Percentiles rank a stretch among this genome's conserved stretches.
These are phyloP conservation scores for Cyclophora punctaria DNA, from an alignment of 2,888 invertebrate species.

Conservation along the genomic window DNA sequence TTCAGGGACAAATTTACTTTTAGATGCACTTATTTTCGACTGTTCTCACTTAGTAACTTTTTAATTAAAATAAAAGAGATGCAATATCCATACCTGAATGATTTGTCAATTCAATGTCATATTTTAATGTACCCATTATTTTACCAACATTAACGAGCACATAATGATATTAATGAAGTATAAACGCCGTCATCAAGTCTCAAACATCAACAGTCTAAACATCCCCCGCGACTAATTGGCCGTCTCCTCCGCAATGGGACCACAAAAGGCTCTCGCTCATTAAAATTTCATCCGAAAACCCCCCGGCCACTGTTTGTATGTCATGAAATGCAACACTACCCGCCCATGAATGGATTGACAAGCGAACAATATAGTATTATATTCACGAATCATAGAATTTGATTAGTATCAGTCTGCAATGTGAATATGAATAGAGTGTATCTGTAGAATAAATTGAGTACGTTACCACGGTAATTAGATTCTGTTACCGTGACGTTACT, in stretches of 20 bases:
- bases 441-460: no score
- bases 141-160: neutral
- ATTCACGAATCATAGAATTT: neutral
- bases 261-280: conserved; percentile 49
- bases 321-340: conserved; percentile 47
- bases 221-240: conserved; percentile 42
- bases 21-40: no score
- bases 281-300: conserved; percentile 53
- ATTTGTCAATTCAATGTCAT: no score
- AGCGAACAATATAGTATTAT: conserved; percentile 3
- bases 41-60: no score
- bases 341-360: conserved; percentile 20
- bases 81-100: no score
- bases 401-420: no score
- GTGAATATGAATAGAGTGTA: no score
- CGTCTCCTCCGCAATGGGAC: conserved; percentile 31
- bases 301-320: conserved; percentile 40
- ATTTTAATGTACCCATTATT: no score
- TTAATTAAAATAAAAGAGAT: no score
- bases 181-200: neutral
- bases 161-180: neutral
- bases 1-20: no score
- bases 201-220: conserved; percentile 7
- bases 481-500: no score
- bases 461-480: no score